Evolutionary conservation across 2,888 invertebrate species (phyloP), one percentile per base, ranked within the genome.

Genomic region (Phlogophora meticulosa): DNA sequence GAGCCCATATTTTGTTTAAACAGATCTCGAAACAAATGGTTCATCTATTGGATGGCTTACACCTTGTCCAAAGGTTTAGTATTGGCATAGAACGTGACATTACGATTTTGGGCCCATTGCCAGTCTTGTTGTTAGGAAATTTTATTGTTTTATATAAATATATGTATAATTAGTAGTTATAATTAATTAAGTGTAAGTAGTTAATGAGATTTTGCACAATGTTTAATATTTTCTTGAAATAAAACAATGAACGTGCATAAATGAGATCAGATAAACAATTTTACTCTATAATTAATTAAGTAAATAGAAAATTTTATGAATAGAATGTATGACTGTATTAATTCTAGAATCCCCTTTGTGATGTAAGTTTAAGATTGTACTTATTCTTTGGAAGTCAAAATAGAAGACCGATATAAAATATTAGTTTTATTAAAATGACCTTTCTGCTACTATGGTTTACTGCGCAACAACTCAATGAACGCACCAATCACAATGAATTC

Each of bases 311-410:
- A 34, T 51, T 53, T 15, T 20, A 4, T 38, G 4, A 68, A 52
- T 57, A 4, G 24, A 57, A 40, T 53, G 34, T 53, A 38, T 43
- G 56, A 57, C 53, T 55, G 53, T 49, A 57, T 56, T 55, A 28
- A 32, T 55, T 22, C 9, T 68, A 36, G 36, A 61, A 67, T 52
- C 42, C 34, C 17, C 38, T 24, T 48, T 74, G 56, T 62, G 48
- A 69, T 57, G 20, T 69, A 57, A 43, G 9, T 53, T 34, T 61
- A 69, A 61, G 46, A 3, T 52, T 53, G 15, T 61, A 57, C 15
- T 53, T 75, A 57, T 57, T 28, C 5, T 57, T 10, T 69, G 69
- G 28, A 42, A 53, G 9, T 43, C 15, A 15, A 49, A 66, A 53
- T 48, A 53, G 28, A 40, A 62, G 48, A 58, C 4, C 32, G 49